Base-by-base conservation (phyloP, 2,888 invertebrate species). In the Myopa tessellatipennis region DNA sequence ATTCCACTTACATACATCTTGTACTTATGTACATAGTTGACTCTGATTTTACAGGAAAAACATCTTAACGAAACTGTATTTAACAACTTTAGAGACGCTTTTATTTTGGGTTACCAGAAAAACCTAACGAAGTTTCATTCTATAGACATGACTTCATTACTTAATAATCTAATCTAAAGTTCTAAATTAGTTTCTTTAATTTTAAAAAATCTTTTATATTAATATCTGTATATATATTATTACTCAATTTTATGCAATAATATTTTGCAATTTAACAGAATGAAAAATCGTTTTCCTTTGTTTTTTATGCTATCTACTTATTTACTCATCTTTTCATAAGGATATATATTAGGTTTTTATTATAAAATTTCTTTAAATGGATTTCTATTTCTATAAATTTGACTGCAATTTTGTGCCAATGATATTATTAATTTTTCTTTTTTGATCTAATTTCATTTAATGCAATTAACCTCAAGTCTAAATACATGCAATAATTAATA, bases 381-480 rank as follows among this genome's bases (percentile, higher is more conserved):
- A 18, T 76, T 76, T 78, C 34, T 45, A 45, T 6, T 45, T 67
- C 67, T 3, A 58, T 68, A 45, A 77, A 79, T 83, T 87, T 86
- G 83, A 88, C 85, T 88, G 88, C 87, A 86, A 86, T 84, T 88
- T 75, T 88, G 87, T 88, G 88, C 88, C 87, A 88, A 87, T 88
- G 85, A 88, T 87, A 84, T 83, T 81, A 82, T 82, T 45, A 0
- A 45, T 10, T 8, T 45, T 8, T 45, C 10, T 45, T 45, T 10
- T 6, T 50, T 60, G 26, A 26, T 71, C 63, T 18, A 18, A 68
- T 61, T 77, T 50, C 67, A 76, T 74, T 34, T 16, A 5, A 10
- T 55, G 36, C 36, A 52, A 55, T 52, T 52, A 70, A 70, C 26
- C n/a, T 4, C 34, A 34, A 52, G 18, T 10, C 16, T 55, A 16